Evolutionary conservation across 2,113 vertebrate genomes (phyloP).

Genomic region (Tyto alba): DNA sequence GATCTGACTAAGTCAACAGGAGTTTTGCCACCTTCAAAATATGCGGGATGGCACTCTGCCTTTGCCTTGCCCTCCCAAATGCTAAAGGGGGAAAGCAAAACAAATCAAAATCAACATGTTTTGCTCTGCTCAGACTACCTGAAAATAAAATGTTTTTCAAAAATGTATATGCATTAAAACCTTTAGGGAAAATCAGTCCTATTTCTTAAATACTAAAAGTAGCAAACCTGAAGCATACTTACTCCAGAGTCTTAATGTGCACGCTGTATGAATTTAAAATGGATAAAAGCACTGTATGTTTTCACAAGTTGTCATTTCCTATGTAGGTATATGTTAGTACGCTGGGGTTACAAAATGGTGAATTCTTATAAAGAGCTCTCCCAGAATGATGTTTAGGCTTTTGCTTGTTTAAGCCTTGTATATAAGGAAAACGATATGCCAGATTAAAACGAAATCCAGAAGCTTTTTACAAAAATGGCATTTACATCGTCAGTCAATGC

Average conservation of each 20-base stretch:
- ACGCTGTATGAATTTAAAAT: background rate
- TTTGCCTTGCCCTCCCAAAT: background rate
- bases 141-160: background rate
- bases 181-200: background rate
- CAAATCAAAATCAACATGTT: background rate
- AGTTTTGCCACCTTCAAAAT: constrained; percentile 42
- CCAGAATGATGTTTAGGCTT: background rate
- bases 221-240: background rate
- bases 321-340: background rate
- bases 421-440: background rate
- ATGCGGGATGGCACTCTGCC: background rate
- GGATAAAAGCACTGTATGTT: background rate
- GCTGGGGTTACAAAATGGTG: background rate
- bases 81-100: background rate
- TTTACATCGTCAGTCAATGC: background rate
- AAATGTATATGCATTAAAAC: background rate
- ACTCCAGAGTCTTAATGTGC: background rate
- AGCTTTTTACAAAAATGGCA: background rate
- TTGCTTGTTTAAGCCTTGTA: background rate
- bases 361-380: background rate
- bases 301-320: background rate
- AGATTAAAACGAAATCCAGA: background rate
- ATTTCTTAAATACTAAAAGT: background rate
- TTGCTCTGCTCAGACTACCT: background rate
- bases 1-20: constrained; percentile 37